Base-by-base conservation (phyloP, 2,113 vertebrate genomes). In the Hippocampus zosterae region DNA sequence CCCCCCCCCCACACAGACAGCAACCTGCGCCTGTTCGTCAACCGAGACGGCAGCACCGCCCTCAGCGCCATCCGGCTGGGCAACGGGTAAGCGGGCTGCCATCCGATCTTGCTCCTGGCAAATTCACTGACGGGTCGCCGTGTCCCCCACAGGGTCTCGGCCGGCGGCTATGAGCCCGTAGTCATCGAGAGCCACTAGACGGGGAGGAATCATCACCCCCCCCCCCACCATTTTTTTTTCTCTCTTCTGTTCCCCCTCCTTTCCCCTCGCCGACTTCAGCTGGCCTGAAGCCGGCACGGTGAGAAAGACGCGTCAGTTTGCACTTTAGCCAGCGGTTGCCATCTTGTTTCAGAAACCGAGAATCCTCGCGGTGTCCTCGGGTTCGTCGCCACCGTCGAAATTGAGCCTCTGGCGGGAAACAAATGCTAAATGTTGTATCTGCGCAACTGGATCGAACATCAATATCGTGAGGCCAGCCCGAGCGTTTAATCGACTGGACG, bases 161-260 rank as follows among this genome's bases (percentile, higher is more conserved):
- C 96, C 33, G 95, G 95, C 75, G 94, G 95, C 70, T 98, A 93
- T 2, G 96, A 98, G 88, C 97, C 96, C 0, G 97, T 98, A 27
- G 95, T 98, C 88, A 98, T 98, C 0, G 96, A 97, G 91, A 97
- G 93, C 91, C 97, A 95, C 76, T 98, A 92, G 93, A 44, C 16
- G 42, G 62, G 53, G 23, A 67, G 29, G 56, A 55, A 33, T 37
- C 29, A 46, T 21, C 0, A 15, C 42, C 12, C 42, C 3, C 42
- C 42, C 8, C 42, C 42, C 10, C 41, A 1, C 41, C 8, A 2
- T 5, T 44, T 44, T 12, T 44, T 44, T 44, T 44, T 44, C 11
- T 3, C 13, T 29, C 57, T 37, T 13, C n/a, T 2, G 57, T 4
- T 27, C 55, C 7, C 0, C 41, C 5, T 23, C 55, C 8, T 0